Percentiles rank a stretch among this genome's conserved stretches.
These are phyloP conservation scores for Mastacembelus armatus DNA, from an alignment of 2,797 vertebrate genomes.

Conservation along the genomic window DNA sequence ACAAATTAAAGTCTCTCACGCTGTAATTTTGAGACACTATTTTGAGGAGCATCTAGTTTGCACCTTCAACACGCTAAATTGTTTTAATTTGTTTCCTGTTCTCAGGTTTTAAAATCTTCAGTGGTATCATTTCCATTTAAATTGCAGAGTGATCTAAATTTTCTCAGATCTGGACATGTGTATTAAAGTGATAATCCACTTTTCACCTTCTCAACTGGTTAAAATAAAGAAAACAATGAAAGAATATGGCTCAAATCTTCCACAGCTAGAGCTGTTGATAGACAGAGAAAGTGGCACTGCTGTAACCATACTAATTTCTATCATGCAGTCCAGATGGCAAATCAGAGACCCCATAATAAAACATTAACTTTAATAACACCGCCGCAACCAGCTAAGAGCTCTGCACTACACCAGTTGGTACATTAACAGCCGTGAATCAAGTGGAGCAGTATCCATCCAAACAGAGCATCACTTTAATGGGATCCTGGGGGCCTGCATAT, in stretches of 20 bases:
- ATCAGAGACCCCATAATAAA: conserved; percentile 71
- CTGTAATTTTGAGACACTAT: not conserved
- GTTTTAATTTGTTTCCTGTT: not conserved
- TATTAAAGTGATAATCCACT: conserved; percentile 4
- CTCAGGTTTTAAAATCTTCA: not conserved
- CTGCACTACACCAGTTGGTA: conserved; percentile 60
- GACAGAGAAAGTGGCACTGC: conserved; percentile 20
- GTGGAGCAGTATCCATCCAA: conserved; percentile 57
- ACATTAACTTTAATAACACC: conserved; percentile 73
- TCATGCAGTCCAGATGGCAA: conserved; percentile 72
- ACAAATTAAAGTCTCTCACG: not conserved
- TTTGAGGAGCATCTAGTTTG: not conserved
- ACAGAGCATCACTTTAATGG: conserved; percentile 70
- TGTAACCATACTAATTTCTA: conserved; percentile 35
- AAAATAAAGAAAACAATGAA: not conserved
- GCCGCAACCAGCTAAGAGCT: conserved; percentile 55
- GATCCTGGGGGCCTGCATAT: conserved; percentile 69
- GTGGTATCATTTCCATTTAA: not conserved
- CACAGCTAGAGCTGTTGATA: conserved; percentile 30
- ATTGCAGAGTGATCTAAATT: conserved; percentile 17
- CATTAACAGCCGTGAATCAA: conserved; percentile 67
- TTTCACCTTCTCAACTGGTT: conserved; percentile 1
- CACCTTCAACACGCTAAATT: not conserved
- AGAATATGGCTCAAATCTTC: not conserved
- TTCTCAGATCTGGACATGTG: conserved; percentile 9